Evolutionary conservation across 2,888 invertebrate genomes (phyloP), one percentile per base, ranked within the genome.

Genomic region (Stenurella melanura): DNA sequence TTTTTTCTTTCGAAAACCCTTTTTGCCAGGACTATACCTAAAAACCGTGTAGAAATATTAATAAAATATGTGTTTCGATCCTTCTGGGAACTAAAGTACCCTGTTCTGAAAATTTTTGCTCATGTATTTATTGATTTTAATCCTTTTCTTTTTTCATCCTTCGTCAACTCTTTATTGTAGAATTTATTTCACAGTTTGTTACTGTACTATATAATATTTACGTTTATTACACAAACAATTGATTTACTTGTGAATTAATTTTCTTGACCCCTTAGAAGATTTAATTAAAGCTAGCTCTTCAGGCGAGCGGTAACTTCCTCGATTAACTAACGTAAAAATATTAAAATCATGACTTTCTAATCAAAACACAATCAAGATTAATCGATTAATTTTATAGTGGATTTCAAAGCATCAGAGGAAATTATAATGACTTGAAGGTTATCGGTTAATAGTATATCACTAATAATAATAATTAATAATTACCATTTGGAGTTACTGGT

Each of bases 291-390:
- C 7, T 42, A 15, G 15, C 42, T 15, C 50, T n/a, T 15, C 50
- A 50, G 4, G 50, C n/a, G 15, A 50, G 7, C 50, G 50, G 50
- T n/a, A 50, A n/a, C 15, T 0, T 42, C 15, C 42, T 42, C 42
- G 15, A 42, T 42, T 57, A 18, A 57, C 63, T 38, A 42, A 19
- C 66, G 10, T 50, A 15, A 50, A 67, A 67, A 67, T 67, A 67
- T 21, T 50, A 42, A 18, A 50, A 50, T 54, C 21, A 11, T 19
- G 54, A 50, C 42, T 67, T 67, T 42, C 21, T 67, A 50, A 19
- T 67, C 7, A 19, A 7, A 67, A 67, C 50, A 42, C 21, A 67
- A 38, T 67, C 42, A 50, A 67, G 61, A 61, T 61, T 61, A 61
- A 61, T 15, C 30, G 18, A 50, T 34, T 38, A 38, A 66, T 42